Percentiles rank a stretch among this genome's conserved stretches.
These are phyloP conservation scores for Platichthys flesus DNA, from an alignment of 2,113 vertebrate species.

Conservation along the genomic window DNA sequence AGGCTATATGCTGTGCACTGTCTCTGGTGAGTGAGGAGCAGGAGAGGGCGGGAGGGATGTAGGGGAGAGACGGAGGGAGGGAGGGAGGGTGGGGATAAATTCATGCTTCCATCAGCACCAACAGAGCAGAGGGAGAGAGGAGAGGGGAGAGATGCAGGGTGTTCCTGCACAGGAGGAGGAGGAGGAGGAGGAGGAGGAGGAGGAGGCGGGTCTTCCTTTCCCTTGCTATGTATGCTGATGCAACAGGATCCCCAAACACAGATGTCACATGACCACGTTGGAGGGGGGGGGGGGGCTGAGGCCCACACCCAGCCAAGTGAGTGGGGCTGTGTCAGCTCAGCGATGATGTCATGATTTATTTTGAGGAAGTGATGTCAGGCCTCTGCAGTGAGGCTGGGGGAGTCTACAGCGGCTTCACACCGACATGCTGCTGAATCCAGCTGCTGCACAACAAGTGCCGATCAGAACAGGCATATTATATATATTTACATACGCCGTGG, in stretches of 20 bases:
- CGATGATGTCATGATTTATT: conserved; percentile 85
- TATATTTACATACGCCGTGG: not conserved
- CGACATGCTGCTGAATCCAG: conserved; percentile 17
- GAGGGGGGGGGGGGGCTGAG: conserved; percentile 46
- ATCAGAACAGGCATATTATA: not conserved
- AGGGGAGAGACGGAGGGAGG: conserved; percentile 52
- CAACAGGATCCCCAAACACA: conserved; percentile 52
- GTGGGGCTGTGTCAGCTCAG: conserved; percentile 72
- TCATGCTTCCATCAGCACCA: conserved; percentile 73
- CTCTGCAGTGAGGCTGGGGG: conserved; percentile 76
- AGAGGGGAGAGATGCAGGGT: conserved; percentile 60
- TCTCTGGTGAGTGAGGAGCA: conserved; percentile 76
- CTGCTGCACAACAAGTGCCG: conserved; percentile 13
- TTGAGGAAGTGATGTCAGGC: conserved; percentile 84
- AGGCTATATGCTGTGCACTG: conserved; percentile 73
- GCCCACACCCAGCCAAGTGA: conserved; percentile 57
- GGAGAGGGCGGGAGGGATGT: conserved; percentile 44
- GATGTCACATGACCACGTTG: conserved; percentile 65
- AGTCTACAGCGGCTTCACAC: conserved; percentile 35
- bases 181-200: conserved; percentile 14
- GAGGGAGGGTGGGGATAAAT: conserved; percentile 66
- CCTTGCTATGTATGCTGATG: conserved; percentile 64
- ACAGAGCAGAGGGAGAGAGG: conserved; percentile 46
- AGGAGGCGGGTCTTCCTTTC: conserved; percentile 62
- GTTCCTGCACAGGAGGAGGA: conserved; percentile 61